Evolutionary conservation across 1,140 invertebrate genomes (phyloP), one percentile per base, ranked within the genome.

Genomic region (Trichonephila clavipes): DNA sequence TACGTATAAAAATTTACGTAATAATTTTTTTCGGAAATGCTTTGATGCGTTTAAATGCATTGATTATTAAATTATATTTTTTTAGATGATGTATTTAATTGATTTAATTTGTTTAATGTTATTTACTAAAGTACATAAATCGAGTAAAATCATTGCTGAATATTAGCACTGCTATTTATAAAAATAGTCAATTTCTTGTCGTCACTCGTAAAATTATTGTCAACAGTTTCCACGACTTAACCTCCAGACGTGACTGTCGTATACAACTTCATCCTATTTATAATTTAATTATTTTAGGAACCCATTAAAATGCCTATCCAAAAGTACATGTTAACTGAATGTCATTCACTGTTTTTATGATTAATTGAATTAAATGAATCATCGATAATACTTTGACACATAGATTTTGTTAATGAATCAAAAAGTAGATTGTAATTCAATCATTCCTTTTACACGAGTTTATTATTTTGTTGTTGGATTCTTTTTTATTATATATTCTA

Each of bases 381-480:
- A 86, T 86, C 5, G 51, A 86, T 86, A 86, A 86, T 58, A 86
- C 24, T 59, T 24, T 2, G 44, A 40, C 83, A 6, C 44, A 72
- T 89, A 89, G 51, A 89, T 89, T 89, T 44, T 72, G 19, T 72
- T 89, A 44, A 72, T 51, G 61, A 19, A 40, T 69, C 4, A 28
- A 64, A 89, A 40, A 89, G 28, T 89, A 28, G 40, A 72, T 89
- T 66, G 72, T 72, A 72, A 89, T 64, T 62, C 72, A 10, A 51
- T 89, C 61, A 69, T 66, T 28, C 3, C n/a, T 89, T 89, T 89
- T 89, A 51, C 44, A 24, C n/a, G 62, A 2, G 3, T 3, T 24
- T 89, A 72, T 72, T 2, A n/a, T 2, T 72, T 28, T 2, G 66
- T 72, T 21, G 21, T 4, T n/a, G 0, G 14, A 21, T 12, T 89